A percentile compares a stretch with the other conserved stretches of the same genome.
These are phyloP conservation scores for Alectura lathami DNA, from an alignment of 2,113 vertebrate genomes.

Conservation along the genomic window DNA sequence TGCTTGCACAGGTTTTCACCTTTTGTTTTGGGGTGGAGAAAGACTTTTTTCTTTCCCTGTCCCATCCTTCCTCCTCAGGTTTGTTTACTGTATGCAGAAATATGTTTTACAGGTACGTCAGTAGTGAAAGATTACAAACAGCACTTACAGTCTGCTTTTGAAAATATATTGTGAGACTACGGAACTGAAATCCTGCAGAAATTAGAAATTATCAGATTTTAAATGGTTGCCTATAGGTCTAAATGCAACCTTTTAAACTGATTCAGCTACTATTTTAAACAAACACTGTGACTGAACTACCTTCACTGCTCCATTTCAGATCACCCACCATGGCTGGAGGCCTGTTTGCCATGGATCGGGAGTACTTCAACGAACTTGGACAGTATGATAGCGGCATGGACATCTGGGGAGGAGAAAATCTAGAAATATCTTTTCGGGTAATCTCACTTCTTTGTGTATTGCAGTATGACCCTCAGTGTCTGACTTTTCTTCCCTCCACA, in stretches of 20 bases:
- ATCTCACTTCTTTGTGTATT: neutral
- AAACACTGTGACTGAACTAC: neutral
- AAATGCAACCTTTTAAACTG: neutral
- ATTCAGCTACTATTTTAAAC: too few relatives aligned
- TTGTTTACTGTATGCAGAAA: neutral
- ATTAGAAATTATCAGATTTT: neutral
- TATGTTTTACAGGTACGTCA: neutral
- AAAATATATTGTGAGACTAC: neutral
- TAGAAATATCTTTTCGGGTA: conserved; percentile 98
- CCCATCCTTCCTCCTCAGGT: neutral
- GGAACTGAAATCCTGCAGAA: neutral
- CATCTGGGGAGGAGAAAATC: conserved; percentile 98
- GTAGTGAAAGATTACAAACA: neutral
- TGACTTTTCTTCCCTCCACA: neutral
- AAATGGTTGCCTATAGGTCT: neutral
- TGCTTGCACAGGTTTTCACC: neutral
- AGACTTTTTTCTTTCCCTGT: neutral
- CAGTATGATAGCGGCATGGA: conserved; percentile 97
- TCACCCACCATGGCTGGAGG: conserved; percentile 98
- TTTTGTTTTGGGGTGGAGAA: neutral
- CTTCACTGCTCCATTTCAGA: conserved; percentile 69
- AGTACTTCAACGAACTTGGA: conserved; percentile 91
- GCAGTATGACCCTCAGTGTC: neutral
- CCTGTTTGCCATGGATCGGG: conserved; percentile 94
- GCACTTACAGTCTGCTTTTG: neutral